These are phyloP conservation scores for Chaenodraco wilsoni DNA, from an alignment of 2,797 vertebrate genomes.

Conservation along the genomic window DNA sequence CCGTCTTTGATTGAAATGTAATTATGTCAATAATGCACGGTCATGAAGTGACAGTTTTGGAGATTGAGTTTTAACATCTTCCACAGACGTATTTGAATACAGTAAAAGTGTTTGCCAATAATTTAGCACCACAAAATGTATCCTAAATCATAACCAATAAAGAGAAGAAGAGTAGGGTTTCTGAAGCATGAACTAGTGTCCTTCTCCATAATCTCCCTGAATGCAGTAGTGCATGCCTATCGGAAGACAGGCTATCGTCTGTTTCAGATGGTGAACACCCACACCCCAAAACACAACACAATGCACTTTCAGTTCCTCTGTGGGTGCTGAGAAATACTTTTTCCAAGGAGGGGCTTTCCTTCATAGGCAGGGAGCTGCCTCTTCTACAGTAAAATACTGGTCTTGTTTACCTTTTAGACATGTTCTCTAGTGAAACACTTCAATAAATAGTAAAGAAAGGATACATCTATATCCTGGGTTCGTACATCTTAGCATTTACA, in stretches of 20 bases:
- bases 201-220: not conserved
- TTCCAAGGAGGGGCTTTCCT: slow-evolving; percentile 71
- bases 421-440: not conserved
- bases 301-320: slow-evolving; percentile 70
- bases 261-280: slow-evolving; percentile 63
- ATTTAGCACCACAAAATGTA: not conserved
- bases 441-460: not conserved
- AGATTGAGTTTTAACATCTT: not conserved
- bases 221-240: slow-evolving; percentile 24
- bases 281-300: slow-evolving; percentile 70
- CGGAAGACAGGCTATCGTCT: slow-evolving; percentile 66
- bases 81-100: not conserved
- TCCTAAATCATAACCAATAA: not conserved
- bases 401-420: not conserved
- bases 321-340: slow-evolving; percentile 54
- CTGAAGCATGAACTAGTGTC: not conserved
- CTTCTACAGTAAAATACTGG: slow-evolving; percentile 12
- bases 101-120: not conserved
- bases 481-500: not conserved
- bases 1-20: too few species aligned
- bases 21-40: not conserved
- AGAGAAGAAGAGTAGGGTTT: not conserved
- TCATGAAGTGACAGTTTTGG: not conserved
- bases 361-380: slow-evolving; percentile 19
- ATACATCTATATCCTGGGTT: not conserved